phyloP scores from a whole-genome alignment of 2,113 vertebrate species.

The Anhinga rufa region DNA sequence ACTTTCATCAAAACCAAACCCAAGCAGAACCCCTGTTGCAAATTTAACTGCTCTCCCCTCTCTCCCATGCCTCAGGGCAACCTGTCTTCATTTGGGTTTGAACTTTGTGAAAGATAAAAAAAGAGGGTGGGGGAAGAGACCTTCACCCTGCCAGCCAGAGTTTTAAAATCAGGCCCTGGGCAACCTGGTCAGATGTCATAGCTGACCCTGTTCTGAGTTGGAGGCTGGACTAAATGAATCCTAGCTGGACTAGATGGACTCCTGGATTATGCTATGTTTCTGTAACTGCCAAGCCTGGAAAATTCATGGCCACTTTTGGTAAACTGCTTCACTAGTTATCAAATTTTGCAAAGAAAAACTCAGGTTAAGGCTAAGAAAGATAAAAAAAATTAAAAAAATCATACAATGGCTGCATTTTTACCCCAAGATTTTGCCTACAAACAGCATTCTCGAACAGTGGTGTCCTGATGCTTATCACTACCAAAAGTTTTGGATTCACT shows the following conservation, averaged over 20 bases:
- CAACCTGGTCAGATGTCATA: background rate
- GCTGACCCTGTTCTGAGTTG: background rate
- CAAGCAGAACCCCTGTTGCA: background rate
- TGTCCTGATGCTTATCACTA: background rate
- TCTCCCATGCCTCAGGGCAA: background rate
- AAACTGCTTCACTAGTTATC: background rate
- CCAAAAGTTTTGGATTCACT: background rate
- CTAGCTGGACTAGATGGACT: no score
- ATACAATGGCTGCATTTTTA: background rate
- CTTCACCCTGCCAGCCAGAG: background rate
- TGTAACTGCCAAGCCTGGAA: background rate
- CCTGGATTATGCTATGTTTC: background rate
- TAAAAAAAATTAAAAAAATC: no score
- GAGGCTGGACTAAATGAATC: background rate
- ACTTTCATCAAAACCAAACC: background rate
- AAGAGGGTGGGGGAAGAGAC: background rate
- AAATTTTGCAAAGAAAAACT: background rate
- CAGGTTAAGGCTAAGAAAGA: background rate
- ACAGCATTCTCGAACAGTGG: background rate
- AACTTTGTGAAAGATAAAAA: background rate
- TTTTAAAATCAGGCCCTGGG: background rate
- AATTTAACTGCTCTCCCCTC: background rate
- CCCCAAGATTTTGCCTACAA: background rate
- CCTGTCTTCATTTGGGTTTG: background rate
- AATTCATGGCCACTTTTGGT: background rate